phyloP scores from a whole-genome alignment of 2,113 vertebrate genomes.

The Callaeas wilsoni region DNA sequence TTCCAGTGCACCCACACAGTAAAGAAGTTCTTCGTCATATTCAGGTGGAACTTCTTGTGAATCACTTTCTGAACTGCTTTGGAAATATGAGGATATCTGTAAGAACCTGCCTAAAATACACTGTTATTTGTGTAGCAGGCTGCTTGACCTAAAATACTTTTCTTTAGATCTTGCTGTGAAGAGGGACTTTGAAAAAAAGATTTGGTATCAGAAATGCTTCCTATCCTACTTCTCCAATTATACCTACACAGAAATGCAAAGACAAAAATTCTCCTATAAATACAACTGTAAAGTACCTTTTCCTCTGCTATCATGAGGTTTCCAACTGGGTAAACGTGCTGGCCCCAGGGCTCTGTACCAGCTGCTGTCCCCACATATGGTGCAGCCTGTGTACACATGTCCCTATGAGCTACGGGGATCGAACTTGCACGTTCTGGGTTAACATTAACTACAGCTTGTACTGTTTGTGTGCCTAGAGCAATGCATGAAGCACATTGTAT shows the following conservation, averaged over 20 bases:
- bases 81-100: not conserved
- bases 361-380: not conserved
- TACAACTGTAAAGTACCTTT: not conserved
- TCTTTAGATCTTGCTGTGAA: not conserved
- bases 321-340: not conserved
- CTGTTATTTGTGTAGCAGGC: not conserved
- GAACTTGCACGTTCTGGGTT: not conserved
- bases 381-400: not conserved
- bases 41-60: not conserved
- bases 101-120: not conserved
- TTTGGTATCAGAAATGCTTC: not conserved
- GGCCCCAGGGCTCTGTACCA: not conserved
- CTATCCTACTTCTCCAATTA: not conserved
- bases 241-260: not conserved
- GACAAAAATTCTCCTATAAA: not conserved
- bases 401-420: not conserved
- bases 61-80: not conserved
- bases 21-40: not conserved
- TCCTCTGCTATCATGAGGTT: not conserved
- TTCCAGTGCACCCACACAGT: not conserved
- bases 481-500: not conserved
- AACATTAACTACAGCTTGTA: not conserved
- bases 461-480: constrained; percentile 29
- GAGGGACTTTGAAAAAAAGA: not conserved
- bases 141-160: not conserved